phyloP scores from a whole-genome alignment of 1,140 invertebrate genomes.

The Riptortus pedestris region DNA sequence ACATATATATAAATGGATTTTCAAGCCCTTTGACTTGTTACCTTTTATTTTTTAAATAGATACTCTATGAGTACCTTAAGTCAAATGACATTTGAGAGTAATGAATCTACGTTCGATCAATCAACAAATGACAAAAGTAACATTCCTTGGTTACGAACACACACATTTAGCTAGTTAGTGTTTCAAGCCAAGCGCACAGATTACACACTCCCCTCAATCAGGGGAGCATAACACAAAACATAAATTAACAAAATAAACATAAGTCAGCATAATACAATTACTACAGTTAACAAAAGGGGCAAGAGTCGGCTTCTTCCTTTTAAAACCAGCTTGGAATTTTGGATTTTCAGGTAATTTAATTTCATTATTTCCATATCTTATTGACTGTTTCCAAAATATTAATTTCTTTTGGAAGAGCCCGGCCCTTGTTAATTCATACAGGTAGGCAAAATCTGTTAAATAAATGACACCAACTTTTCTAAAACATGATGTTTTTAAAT shows the following conservation, averaged over 20 bases:
- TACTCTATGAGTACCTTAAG: neutral
- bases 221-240: neutral
- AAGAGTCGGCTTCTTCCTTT: neutral
- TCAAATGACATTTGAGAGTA: neutral
- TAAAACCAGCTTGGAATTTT: no score
- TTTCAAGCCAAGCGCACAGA: constrained; percentile 12
- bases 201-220: neutral
- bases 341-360: neutral
- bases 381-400: neutral
- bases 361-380: neutral
- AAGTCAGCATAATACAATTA: constrained; percentile 8
- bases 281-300: constrained; percentile 11
- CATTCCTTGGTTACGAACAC: constrained; percentile 15
- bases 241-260: constrained; percentile 6
- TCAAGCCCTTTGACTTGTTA: constrained; percentile 5
- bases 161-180: constrained; percentile 7
- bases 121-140: constrained; percentile 2
- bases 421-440: constrained; percentile 5
- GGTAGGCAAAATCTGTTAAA: constrained; percentile 9
- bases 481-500: constrained; percentile 12
- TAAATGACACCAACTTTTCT: constrained; percentile 14
- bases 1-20: neutral
- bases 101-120: constrained; percentile 6
- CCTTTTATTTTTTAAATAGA: neutral
- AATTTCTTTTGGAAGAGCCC: neutral